These are phyloP conservation scores for Theristicus caerulescens DNA, from an alignment of 2,113 vertebrate species.

Conservation along the genomic window DNA sequence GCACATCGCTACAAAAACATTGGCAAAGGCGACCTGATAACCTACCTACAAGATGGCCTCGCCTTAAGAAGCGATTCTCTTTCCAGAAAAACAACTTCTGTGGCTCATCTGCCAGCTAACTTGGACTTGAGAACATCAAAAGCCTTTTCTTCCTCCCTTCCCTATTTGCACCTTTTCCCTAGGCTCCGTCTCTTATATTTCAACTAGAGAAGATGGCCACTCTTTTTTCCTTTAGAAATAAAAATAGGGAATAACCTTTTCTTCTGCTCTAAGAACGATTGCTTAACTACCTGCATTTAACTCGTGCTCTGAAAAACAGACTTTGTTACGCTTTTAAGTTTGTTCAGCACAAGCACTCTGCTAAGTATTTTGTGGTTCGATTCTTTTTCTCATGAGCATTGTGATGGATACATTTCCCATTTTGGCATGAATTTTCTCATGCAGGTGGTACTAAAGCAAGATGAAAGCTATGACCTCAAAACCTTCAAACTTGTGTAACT, in stretches of 20 bases:
- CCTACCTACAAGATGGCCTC: background rate
- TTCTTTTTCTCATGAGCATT: background rate
- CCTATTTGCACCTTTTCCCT: background rate
- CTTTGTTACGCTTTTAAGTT: background rate
- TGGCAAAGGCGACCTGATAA: background rate
- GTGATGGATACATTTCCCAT: rapidly evolving
- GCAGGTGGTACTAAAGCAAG: background rate
- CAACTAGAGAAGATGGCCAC: background rate
- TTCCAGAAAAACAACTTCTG: background rate
- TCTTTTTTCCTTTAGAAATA: background rate
- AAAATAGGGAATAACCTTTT: background rate
- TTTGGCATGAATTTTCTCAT: background rate
- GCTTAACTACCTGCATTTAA: background rate
- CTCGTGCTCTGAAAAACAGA: background rate
- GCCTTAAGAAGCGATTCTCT: background rate
- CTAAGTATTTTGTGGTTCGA: background rate
- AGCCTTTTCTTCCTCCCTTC: background rate
- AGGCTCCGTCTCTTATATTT: background rate
- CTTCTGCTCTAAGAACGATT: background rate
- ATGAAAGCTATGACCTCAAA: background rate
- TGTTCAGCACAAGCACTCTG: background rate
- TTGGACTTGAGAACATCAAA: background rate
- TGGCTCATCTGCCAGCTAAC: background rate
- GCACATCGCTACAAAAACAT: background rate
- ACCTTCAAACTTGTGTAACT: background rate